Base-by-base conservation (phyloP, 2,888 invertebrate species). In the Ligdia adustata region DNA sequence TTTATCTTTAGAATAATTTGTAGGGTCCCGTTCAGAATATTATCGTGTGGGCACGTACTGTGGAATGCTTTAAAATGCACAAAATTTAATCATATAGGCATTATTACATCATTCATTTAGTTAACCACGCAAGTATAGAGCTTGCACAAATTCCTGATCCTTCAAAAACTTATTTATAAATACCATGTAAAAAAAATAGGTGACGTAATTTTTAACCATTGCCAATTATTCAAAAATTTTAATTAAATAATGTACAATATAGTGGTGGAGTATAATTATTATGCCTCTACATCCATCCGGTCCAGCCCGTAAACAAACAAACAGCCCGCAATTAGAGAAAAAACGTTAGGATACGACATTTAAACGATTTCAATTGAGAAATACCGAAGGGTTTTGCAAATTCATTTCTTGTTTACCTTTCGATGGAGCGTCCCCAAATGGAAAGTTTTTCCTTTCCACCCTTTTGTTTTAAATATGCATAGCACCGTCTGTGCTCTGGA, bases 381-480 rank as follows among this genome's bases (percentile, higher is more conserved):
- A 34, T 34, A 22, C 22, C 22, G 7, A 28, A 39, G 27, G 28
- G 2, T 34, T 16, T 40, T 7, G 1, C 40, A 26, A 47, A 47
- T 41, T 41, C 31, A 37, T 47, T 41, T 42, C 38, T 38, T 43
- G 40, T 46, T 26, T 45, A 49, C 43, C 28, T 44, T 38, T 32
- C 26, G 18, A 53, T 43, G 32, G 32, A 47, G 32, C 32, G 32
- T 16, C 34, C 38, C 18, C 39, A 12, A 43, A 43, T 49, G 41
- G 41, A 37, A 38, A 38, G 47, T 42, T 41, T 49, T 51, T 50
- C 35, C 26, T 41, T 41, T 48, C 38, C 51, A 45, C 44, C 72
- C 72, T 71, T 72, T 78, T 74, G 69, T 76, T 79, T 86, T 80
- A 85, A 86, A 86, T 82, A 88, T 87, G 82, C 77, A 86, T 72